These are phyloP conservation scores for cattle (Bos taurus) DNA, from an alignment of 2,113 vertebrate species.

Conservation along the genomic window ARS-UCD2.0 NC_037357.1:31762501-31763000, in stretches of 20 bases:
- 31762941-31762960: not conserved
- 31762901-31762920: not conserved
- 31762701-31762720: slow-evolving; percentile 45
- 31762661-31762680: slow-evolving; percentile 49
- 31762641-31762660: slow-evolving; percentile 75
- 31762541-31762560: slow-evolving; percentile 66
- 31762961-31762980: not conserved
- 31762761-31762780: not conserved
- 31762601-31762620: slow-evolving; percentile 41
- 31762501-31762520: slow-evolving; percentile 71
- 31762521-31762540: slow-evolving; percentile 62
- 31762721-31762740: not conserved
- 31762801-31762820: not conserved
- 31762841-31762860: not conserved
- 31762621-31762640: slow-evolving; percentile 69
- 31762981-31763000: not conserved
- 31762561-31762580: slow-evolving; percentile 76
- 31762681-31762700: slow-evolving; percentile 54
- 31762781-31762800: not conserved
- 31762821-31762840: not conserved
- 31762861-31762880: slow-evolving; percentile 10
- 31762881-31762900: not conserved
- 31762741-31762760: not conserved
- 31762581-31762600: slow-evolving; percentile 65
- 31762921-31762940: not conserved